Evolutionary conservation across 1,140 invertebrate species (phyloP).

Genomic region (Archivesica marissinica): DNA sequence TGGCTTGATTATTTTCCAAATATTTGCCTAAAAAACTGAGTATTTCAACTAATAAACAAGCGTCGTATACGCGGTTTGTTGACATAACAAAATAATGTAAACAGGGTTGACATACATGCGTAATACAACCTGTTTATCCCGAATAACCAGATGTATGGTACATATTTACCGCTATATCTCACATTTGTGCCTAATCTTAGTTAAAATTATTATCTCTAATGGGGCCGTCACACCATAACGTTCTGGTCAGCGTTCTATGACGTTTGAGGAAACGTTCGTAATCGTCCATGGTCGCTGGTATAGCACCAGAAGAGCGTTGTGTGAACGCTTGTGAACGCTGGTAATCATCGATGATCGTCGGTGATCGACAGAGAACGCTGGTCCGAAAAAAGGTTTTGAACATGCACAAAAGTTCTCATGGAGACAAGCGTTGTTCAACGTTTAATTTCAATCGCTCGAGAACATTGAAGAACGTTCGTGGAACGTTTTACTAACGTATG

Average conservation of each 20-base stretch:
- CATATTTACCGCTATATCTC: too few relatives aligned
- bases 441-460: conserved; percentile 46
- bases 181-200: too few relatives aligned
- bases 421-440: conserved; percentile 50
- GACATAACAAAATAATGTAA: too few relatives aligned
- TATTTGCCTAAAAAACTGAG: too few relatives aligned
- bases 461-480: conserved; percentile 23
- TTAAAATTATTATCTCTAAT: not conserved
- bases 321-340: conserved; percentile 33
- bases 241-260: conserved; percentile 34
- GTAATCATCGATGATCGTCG: conserved; percentile 41
- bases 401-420: too few relatives aligned
- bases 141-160: too few relatives aligned
- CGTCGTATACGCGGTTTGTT: too few relatives aligned
- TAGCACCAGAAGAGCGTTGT: conserved; percentile 30
- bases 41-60: too few relatives aligned
- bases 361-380: conserved; percentile 37
- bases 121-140: too few relatives aligned
- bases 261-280: conserved; percentile 34
- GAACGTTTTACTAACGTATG: conserved; percentile 50
- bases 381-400: conserved; percentile 30
- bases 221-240: conserved; percentile 32
- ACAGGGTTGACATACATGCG: too few relatives aligned
- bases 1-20: too few relatives aligned
- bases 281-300: conserved; percentile 35